Percentiles rank a stretch among this genome's conserved stretches.
Conservation (phyloP, 2,113 vertebrate species). For the Cyprinodon tularosa region DNA sequence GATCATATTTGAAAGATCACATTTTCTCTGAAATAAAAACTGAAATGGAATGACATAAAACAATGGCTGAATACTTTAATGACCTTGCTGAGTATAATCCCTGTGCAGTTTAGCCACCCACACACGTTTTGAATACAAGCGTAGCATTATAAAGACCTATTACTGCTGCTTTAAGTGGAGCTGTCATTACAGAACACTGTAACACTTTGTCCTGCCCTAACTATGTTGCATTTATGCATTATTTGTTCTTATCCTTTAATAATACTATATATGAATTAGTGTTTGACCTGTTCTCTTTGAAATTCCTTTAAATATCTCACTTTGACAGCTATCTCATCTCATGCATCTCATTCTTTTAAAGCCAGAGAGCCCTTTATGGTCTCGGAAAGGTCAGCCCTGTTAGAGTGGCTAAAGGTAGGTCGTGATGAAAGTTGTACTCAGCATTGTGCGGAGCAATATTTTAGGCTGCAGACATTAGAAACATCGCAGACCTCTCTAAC, state of each 20-base stretch:
- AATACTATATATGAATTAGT: neutral
- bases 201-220: conserved; percentile 20
- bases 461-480: conserved; percentile 32
- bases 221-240: conserved; percentile 17
- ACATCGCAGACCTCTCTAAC: conserved; percentile 26
- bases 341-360: neutral
- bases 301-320: neutral
- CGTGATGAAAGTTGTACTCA: conserved; percentile 12
- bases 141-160: conserved; percentile 46
- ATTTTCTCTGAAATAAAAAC: conserved; percentile 41
- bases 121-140: conserved; percentile 36
- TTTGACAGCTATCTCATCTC: neutral
- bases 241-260: neutral
- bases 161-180: conserved; percentile 17
- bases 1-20: conserved; percentile 34
- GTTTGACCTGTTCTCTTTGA: conserved; percentile 12
- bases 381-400: conserved; percentile 7
- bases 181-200: conserved; percentile 38
- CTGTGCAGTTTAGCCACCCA: conserved; percentile 49
- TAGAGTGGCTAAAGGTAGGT: conserved; percentile 31
- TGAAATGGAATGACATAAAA: conserved; percentile 47
- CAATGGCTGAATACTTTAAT: conserved; percentile 61
- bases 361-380: neutral
- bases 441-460: conserved; percentile 18
- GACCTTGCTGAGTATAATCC: conserved; percentile 45